Evolutionary conservation across 2,113 vertebrate species (phyloP).

Genomic region (Siniperca chuatsi): DNA sequence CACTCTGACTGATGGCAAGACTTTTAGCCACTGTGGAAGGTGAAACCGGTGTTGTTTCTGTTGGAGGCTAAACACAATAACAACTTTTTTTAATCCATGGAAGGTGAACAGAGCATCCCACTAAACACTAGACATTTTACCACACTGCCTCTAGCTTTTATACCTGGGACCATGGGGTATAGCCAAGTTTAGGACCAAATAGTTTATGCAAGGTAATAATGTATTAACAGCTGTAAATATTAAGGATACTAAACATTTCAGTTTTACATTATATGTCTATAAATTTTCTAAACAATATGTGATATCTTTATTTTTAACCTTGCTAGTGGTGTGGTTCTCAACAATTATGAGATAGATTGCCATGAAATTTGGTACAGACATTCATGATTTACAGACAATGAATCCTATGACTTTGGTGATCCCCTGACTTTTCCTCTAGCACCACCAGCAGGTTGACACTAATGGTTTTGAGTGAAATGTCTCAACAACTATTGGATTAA

Average conservation of each 20-base stretch:
- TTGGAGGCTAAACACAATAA: background rate
- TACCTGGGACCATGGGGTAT: no score
- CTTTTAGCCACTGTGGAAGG: background rate
- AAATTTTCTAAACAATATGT: background rate
- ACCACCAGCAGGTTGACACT: no score
- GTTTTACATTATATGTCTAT: background rate
- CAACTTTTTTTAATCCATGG: background rate
- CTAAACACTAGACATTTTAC: background rate
- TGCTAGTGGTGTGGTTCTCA: background rate
- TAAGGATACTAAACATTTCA: background rate
- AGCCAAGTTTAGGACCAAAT: no score
- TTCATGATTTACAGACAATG: background rate
- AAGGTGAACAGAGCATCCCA: background rate
- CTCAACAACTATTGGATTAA: background rate
- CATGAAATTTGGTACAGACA: background rate
- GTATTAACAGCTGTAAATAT: background rate
- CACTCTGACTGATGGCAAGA: constrained; percentile 35
- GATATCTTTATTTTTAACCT: background rate
- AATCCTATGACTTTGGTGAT: no score
- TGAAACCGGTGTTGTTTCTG: background rate
- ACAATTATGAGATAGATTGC: background rate
- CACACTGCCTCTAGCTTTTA: background rate
- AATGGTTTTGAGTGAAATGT: background rate
- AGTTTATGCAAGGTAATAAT: background rate
- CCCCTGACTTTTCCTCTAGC: no score